These are phyloP conservation scores for Lates japonicus DNA, from an alignment of 2,797 vertebrate species.

Conservation along the genomic window DNA sequence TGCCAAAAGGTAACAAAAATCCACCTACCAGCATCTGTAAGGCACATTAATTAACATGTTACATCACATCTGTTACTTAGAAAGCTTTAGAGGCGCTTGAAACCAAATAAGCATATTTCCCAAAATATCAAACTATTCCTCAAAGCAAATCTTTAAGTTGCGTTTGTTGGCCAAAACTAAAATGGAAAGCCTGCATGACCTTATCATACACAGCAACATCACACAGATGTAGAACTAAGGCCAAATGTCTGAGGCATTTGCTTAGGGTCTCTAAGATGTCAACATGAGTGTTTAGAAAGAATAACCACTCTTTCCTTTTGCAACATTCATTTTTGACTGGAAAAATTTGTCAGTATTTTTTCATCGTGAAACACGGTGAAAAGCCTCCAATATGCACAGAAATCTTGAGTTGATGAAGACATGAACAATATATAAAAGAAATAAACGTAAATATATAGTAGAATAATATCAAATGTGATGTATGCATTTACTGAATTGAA, in stretches of 20 bases:
- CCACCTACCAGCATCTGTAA: too few species aligned
- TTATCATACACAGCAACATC: slow-evolving; percentile 15
- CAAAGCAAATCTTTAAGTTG: background rate
- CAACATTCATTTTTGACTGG: background rate
- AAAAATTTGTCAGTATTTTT: slow-evolving; percentile 7
- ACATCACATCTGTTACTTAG: too few species aligned
- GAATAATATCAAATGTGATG: slow-evolving; percentile 71
- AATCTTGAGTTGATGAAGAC: slow-evolving; percentile 39
- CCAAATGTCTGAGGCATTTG: background rate
- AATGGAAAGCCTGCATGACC: too few species aligned
- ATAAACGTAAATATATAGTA: too few species aligned
- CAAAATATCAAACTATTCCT: too few species aligned
- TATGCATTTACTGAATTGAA: slow-evolving; percentile 76
- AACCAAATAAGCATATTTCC: too few species aligned
- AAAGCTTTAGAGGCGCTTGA: too few species aligned
- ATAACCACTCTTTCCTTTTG: background rate
- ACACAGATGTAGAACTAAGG: slow-evolving; percentile 12
- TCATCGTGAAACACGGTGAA: background rate
- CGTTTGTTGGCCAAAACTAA: slow-evolving; percentile 13
- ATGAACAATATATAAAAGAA: slow-evolving; percentile 65
- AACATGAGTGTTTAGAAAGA: background rate
- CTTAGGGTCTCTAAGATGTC: slow-evolving; percentile 7
- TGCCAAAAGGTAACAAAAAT: too few species aligned
- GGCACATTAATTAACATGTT: too few species aligned
- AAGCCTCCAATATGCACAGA: background rate